Evolutionary conservation across 2,113 vertebrate genomes (phyloP), one percentile per base, ranked within the genome.

Genomic region (Vicugna pacos): DNA sequence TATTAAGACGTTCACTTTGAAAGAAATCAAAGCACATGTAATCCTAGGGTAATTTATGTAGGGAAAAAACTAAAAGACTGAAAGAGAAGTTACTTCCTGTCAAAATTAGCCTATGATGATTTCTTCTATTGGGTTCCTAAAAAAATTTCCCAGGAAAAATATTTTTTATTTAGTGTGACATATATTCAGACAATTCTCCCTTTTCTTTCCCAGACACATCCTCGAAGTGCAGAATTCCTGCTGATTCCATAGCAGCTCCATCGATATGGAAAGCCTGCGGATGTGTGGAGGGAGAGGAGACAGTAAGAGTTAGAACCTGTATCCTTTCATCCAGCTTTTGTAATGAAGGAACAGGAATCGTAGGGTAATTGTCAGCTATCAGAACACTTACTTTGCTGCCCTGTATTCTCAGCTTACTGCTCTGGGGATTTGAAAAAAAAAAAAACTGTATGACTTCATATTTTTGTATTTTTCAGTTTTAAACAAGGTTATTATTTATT

Each of bases 1-100:
- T 97, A 96, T 84, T 58, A 93, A 96, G 42, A 88, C 82, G 13
- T 72, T 64, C 6, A 75, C 50, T 97, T 96, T 91, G 79, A 38
- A 38, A 93, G 48, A 93, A 98, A 89, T 48, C 4, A 52, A 95
- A 72, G 19, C 20, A 38, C 26, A 81, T 46, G 1, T 72, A 84
- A 80, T 87, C 26, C 17, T 90, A 64, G 80, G 60, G 77, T 70
- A 3, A 1, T 75, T 62, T n/a, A 3, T 0, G 30, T 62, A 38
- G 3, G 22, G 26, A 6, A 7, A 16, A 60, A 24, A n/a, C 6
- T 93, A 65, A 38, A 95, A 32, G 6, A 2, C 15, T 94, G 32
- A 46, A 60, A 67, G 48, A 77, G 19, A 92, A 86, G 17, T 73
- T 0, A 12, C 11, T 72, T n/a, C 0, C 35, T 96, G 48, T 95